These are phyloP conservation scores for Engraulis encrasicolus DNA, from an alignment of 2,113 vertebrate genomes.

Conservation along the genomic window DNA sequence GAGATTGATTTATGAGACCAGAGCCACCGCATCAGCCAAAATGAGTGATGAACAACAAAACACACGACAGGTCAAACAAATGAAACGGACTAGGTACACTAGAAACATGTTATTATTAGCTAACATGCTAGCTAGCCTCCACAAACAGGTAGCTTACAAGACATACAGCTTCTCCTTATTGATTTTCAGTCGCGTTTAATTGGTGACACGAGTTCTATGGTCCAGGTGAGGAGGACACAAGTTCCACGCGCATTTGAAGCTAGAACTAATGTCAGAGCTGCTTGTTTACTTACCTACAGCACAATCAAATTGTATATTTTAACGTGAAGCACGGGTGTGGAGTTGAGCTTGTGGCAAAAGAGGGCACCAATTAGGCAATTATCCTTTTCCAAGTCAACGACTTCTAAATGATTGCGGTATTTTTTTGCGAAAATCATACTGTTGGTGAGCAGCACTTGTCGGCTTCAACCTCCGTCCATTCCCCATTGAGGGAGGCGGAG, in stretches of 20 bases:
- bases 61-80: not conserved
- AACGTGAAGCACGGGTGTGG: not conserved
- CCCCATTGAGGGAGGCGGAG: slow-evolving; percentile 1
- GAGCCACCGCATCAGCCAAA: no score
- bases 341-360: not conserved
- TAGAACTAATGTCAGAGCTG: not conserved
- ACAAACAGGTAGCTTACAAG: not conserved
- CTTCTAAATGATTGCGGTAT: not conserved
- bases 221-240: not conserved
- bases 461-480: not conserved
- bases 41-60: not conserved
- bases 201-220: not conserved
- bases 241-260: not conserved
- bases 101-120: not conserved
- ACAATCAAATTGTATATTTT: not conserved
- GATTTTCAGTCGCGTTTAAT: not conserved
- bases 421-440: not conserved
- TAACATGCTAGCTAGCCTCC: not conserved
- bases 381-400: not conserved
- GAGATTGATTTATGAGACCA: no score
- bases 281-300: not conserved
- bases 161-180: not conserved
- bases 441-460: not conserved
- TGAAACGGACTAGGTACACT: not conserved
- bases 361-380: not conserved